Evolutionary conservation across 1,140 invertebrate species (phyloP), one percentile per base, ranked within the genome.

Genomic region (Drusus annulatus): DNA sequence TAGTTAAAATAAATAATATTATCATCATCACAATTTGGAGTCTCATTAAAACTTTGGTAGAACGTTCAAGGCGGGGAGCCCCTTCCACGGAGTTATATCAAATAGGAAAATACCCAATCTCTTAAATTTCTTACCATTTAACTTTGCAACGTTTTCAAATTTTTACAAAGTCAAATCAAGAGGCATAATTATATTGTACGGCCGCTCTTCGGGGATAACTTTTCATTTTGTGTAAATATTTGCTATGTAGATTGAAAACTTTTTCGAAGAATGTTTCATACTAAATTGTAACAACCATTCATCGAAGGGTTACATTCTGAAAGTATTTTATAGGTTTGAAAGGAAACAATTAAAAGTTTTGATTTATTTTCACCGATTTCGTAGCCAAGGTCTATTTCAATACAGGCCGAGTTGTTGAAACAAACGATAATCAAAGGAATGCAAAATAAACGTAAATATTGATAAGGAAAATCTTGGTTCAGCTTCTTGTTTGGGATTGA

Each of bases 171-270:
- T 81, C 76, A 81, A 81, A 81, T 81, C 80, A 74, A 79, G 71
- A 23, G 78, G 76, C 76, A 79, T 80, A 82, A 82, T 82, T 82
- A 82, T 74, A 80, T 75, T 79, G 58, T 79, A 79, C 76, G 16
- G 16, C 71, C 73, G 19, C 52, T 79, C 50, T 54, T 74, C 21
- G 16, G 60, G 73, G 65, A 68, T 75, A 83, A 83, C 81, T 82
- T 82, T 82, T 76, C 79, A 82, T 83, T 83, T 76, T 77, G 54
- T 31, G 81, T 80, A 83, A 83, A 83, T 83, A 83, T 83, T 83
- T 83, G 81, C 81, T n/a, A 60, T 78, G 71, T 58, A 83, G 79
- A 83, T 83, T 83, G 81, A 54, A 78, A 80, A 83, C 79, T 83
- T 83, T 81, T 60, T 74, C 76, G 73, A 80, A 80, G 81, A 82